A percentile compares a stretch with the other conserved stretches of the same genome.
Evolutionary conservation across 2,113 vertebrate species (phyloP).

Genomic region (Hyaena hyaena): DNA sequence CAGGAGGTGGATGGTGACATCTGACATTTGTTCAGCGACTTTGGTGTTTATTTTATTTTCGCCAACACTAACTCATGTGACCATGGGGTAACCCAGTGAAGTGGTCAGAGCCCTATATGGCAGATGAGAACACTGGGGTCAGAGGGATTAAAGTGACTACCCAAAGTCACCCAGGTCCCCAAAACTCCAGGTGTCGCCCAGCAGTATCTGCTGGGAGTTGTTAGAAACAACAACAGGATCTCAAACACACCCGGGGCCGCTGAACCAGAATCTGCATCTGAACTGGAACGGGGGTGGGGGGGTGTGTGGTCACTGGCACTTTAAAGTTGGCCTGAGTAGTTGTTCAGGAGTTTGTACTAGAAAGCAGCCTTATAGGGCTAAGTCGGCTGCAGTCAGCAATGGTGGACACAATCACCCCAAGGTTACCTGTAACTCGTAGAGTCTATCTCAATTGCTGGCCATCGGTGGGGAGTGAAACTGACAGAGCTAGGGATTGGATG

Average conservation of each 20-base stretch:
- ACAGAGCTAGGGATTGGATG: not conserved
- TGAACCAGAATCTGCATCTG: not conserved
- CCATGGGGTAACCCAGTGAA: not conserved
- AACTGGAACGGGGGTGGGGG: not conserved
- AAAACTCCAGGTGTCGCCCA: not conserved
- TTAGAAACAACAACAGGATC: not conserved
- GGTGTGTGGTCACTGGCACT: not conserved
- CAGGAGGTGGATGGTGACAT: not conserved
- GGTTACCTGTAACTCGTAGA: not conserved
- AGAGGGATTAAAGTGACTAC: not conserved
- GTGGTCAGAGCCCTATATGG: not conserved
- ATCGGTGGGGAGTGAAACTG: not conserved
- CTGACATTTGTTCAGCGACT: not conserved
- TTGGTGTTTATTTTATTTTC: slow-evolving; percentile 25
- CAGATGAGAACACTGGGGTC: not conserved
- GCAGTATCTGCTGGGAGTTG: not conserved
- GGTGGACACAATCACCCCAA: not conserved
- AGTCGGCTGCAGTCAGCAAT: not conserved
- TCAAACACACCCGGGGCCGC: not conserved
- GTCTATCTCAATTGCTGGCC: not conserved
- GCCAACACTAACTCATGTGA: not conserved
- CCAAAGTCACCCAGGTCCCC: not conserved
- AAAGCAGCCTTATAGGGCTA: not conserved
- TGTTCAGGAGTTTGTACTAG: not conserved
- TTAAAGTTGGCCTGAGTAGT: not conserved